Percentiles rank a stretch among this genome's conserved stretches.
Evolutionary conservation across 2,888 invertebrate genomes (phyloP).

Genomic region (Coelopa pilipes): DNA sequence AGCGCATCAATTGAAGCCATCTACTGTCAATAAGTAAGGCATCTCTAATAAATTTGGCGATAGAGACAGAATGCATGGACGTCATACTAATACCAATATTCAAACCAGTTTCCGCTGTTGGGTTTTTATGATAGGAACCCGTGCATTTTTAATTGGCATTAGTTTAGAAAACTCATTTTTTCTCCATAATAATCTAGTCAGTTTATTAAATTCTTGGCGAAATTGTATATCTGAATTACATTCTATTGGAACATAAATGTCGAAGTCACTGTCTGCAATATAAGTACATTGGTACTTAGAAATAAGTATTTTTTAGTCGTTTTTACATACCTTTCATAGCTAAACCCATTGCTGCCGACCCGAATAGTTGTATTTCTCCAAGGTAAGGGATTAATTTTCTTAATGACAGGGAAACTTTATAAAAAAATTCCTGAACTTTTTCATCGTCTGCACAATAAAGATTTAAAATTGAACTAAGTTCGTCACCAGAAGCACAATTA

Average conservation of each 20-base stretch:
- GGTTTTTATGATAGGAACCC: constrained; percentile 83
- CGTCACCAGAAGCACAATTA: constrained; percentile 43
- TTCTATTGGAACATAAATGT: constrained; percentile 71
- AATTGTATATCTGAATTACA: constrained; percentile 25
- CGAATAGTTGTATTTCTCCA: constrained; percentile 71
- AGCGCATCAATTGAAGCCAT: constrained; percentile 72
- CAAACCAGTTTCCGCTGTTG: constrained; percentile 72
- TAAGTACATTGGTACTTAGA: neutral
- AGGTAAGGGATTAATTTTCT: constrained; percentile 55
- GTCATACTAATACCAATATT: constrained; percentile 81
- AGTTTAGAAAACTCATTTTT: constrained; percentile 66
- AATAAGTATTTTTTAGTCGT: too few relatives aligned
- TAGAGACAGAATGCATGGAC: constrained; percentile 76
- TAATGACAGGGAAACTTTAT: constrained; percentile 51
- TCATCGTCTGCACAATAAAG: constrained; percentile 48
- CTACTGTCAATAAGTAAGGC: constrained; percentile 72
- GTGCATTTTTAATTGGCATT: constrained; percentile 75
- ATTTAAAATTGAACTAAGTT: constrained; percentile 50
- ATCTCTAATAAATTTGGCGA: constrained; percentile 74
- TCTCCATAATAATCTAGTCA: constrained; percentile 66
- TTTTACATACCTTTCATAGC: constrained; percentile 69
- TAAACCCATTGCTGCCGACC: constrained; percentile 79
- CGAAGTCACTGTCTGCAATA: constrained; percentile 74
- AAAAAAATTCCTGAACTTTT: constrained; percentile 48
- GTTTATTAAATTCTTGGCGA: constrained; percentile 55